phyloP scores from a whole-genome alignment of 37 sponge, comb jelly and placozoan genomes.

The Aphrocallistes beatrix region DNA sequence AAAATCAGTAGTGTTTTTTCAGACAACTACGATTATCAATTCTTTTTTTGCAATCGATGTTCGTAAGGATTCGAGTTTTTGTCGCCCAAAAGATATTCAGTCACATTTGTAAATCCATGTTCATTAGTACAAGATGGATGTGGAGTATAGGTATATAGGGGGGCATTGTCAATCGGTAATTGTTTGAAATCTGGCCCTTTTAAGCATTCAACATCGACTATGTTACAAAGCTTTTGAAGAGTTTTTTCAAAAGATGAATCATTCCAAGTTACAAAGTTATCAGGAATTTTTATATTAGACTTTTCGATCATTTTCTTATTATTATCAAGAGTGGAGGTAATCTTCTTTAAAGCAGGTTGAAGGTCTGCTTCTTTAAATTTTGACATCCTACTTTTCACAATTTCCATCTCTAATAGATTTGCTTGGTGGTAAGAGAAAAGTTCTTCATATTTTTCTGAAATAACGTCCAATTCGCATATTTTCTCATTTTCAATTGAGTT shows the following conservation, averaged over 20 bases:
- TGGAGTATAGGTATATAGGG: background rate
- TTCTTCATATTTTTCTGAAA: background rate
- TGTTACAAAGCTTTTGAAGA: background rate
- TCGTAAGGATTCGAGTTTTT: too few relatives aligned
- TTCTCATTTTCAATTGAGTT: background rate
- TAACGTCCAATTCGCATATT: background rate
- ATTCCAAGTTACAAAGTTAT: background rate
- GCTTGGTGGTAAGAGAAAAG: background rate
- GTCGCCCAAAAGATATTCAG: too few relatives aligned
- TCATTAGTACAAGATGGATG: background rate
- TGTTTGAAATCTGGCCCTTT: background rate
- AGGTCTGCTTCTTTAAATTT: background rate
- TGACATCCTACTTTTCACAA: background rate
- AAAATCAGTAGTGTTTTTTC: too few relatives aligned
- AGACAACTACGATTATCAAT: too few relatives aligned
- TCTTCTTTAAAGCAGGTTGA: background rate
- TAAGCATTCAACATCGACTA: background rate
- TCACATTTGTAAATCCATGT: background rate
- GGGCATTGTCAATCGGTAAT: background rate
- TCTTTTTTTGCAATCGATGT: too few relatives aligned
- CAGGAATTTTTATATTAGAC: background rate
- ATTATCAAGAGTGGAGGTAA: background rate
- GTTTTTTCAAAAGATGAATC: background rate
- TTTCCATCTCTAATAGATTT: background rate
- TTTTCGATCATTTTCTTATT: background rate